Percentiles rank a stretch among this genome's conserved stretches.
These are phyloP conservation scores for Myiotriccus ornatus DNA, from an alignment of 2,797 vertebrate genomes.

Conservation along the genomic window DNA sequence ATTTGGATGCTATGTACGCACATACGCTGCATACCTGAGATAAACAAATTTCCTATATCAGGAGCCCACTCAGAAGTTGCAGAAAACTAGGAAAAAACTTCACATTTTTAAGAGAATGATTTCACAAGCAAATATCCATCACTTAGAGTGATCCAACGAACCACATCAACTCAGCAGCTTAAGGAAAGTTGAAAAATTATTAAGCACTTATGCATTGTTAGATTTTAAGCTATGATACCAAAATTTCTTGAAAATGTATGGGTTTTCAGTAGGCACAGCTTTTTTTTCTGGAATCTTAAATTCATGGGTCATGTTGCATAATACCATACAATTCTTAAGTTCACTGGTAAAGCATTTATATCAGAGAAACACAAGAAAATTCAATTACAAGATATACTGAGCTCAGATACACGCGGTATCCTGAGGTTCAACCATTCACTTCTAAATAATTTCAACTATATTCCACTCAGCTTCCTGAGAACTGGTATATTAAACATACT, in stretches of 20 bases:
- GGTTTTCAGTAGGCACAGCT: neutral
- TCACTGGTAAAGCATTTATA: neutral
- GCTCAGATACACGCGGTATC: rapidly evolving
- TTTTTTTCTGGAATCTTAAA: neutral
- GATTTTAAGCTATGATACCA: neutral
- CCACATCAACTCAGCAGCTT: neutral
- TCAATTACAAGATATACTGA: neutral
- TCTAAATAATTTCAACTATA: neutral
- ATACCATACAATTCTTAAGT: neutral
- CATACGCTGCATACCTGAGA: rapidly evolving
- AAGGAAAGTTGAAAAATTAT: neutral
- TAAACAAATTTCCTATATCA: neutral
- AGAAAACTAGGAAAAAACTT: neutral
- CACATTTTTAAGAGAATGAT: neutral
- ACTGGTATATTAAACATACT: neutral
- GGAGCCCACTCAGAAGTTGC: neutral
- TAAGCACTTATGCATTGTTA: neutral
- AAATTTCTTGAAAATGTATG: neutral
- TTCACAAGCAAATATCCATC: neutral
- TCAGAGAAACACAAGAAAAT: neutral
- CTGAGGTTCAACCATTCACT: neutral
- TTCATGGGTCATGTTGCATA: neutral
- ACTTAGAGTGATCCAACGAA: neutral
- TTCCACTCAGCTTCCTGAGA: neutral
- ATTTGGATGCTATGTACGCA: neutral